Evolutionary conservation across 2,113 vertebrate species (phyloP), one percentile per base, ranked within the genome.

Genomic region (Labrus mixtus): DNA sequence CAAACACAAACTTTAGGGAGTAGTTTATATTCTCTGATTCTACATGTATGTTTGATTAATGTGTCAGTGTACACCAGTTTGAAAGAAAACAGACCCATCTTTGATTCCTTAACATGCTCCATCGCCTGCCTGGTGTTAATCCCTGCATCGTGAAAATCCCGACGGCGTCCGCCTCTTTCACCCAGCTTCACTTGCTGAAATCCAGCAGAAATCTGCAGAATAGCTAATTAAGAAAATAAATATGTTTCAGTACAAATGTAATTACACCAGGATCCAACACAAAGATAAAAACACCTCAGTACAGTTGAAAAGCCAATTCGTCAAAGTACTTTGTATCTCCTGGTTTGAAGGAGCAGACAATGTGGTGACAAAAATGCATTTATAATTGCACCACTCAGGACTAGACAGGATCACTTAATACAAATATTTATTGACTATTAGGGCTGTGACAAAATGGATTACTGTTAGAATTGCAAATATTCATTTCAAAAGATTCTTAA

Each of bases 31-130:
- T 41, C 5, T 29, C 2, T 10, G 8, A 51, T 4, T 51, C 48
- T 2, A 10, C 48, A 51, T 10, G 13, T 20, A n/a, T 6, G 17
- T 56, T n/a, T 25, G 10, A 8, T 25, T 0, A 51, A 39, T 37
- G 23, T 4, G 36, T 53, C n/a, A 2, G 5, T 37, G 13, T 4
- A 12, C 3, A 0, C 25, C 4, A 7, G 10, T 22, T 46, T 59
- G 1, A 73, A n/a, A 5, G 2, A 48, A 19, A 6, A 83, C 72
- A 4, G 71, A 97, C 97, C 97, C 43, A 88, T 92, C 90, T 98
- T 99, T 4, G 96, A 97, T 0, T 96, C 95, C 55, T 91, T 95
- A 2, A 99, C 97, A 7, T 99, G 98, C 19, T 95, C 95, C 64
- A 99, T 96, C 5, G 93, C 79, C 78, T 96, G 93, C 12, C 97